Base-by-base conservation (phyloP, 2,888 invertebrate genomes). In the Melanostoma scalare region DNA sequence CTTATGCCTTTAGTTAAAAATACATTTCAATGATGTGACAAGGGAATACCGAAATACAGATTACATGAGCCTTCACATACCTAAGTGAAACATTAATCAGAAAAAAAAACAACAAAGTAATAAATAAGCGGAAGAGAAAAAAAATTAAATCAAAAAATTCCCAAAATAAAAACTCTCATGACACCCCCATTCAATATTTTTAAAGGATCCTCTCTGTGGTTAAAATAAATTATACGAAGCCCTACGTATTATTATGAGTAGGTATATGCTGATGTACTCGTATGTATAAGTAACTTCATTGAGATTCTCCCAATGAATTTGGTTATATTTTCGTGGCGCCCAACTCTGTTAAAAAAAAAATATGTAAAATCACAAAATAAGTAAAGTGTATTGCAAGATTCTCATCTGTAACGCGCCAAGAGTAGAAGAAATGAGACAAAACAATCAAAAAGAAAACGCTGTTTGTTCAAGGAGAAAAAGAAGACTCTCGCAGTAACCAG, bases 31-130 rank as follows among this genome's bases (percentile, higher is more conserved):
- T 35, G 33, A 61, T 46, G 61, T 6, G 33, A 61, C 9, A 31
- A 61, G 44, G 44, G 35, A 46, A 4, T 8, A 6, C 31, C 4
- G 6, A 30, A 35, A 60, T 60, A 40, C 33, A 5, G 4, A 46
- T 33, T 20, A 3, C 36, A 35, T 46, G 46, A 35, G 20, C 20
- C 20, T 20, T 20, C 20, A 61, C 36, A 61, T 61, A 46, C 61
- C 61, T 46, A 46, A 61, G 61, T 61, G 33, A 20, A 5, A 5
- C 61, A 61, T 61, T 61, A 61, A 8, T 61, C 46, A 61, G 35
- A 60, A 44, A 44, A 60, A 20, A 20, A 20, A 20, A 20, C 20
- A 20, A 60, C 10, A 46, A 44, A 46, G 61, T 46, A 61, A 61
- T 61, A 61, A 61, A 61, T 61, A 46, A 9, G 46, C 44, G 20